These are phyloP conservation scores for Drepana arcuata DNA, from an alignment of 1,140 invertebrate genomes.

Conservation along the genomic window DNA sequence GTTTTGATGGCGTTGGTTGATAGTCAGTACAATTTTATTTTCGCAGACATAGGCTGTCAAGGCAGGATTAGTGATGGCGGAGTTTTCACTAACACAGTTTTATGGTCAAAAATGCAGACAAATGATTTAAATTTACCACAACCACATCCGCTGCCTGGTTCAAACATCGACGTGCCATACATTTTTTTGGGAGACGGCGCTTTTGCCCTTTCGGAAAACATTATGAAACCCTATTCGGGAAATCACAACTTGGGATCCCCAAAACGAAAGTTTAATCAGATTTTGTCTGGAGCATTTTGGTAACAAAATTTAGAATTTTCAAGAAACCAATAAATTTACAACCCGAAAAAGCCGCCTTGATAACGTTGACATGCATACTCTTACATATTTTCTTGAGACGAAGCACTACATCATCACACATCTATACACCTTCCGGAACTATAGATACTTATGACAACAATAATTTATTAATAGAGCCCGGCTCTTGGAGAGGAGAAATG, in stretches of 20 bases:
- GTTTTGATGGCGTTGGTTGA: constrained; percentile 17
- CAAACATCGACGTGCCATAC: constrained; percentile 26
- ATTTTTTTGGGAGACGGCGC: constrained; percentile 68
- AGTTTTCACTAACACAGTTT: constrained; percentile 10
- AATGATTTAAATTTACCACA: constrained; percentile 26
- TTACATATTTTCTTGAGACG: constrained; percentile 36
- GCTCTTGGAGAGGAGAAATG: constrained; percentile 7
- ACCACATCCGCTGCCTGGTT: constrained; percentile 19
- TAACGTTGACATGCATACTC: constrained; percentile 19
- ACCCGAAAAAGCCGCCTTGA: constrained; percentile 25
- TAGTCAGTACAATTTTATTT: constrained; percentile 19
- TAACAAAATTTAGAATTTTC: constrained; percentile 45
- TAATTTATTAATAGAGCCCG: constrained; percentile 5
- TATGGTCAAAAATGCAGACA: constrained; percentile 9
- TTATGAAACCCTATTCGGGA: constrained; percentile 54
- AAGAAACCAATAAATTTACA: constrained; percentile 25
- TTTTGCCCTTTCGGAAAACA: constrained; percentile 46
- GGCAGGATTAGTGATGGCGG: constrained; percentile 14
- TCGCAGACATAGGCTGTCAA: constrained; percentile 17
- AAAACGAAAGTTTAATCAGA: constrained; percentile 9
- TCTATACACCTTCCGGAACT: constrained; percentile 16
- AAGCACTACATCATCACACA: constrained; percentile 12
- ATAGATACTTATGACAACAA: constrained; percentile 11
- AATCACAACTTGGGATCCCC: constrained; percentile 3
- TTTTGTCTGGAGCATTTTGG: constrained; percentile 27